Conservation (phyloP, 2,888 invertebrate genomes). For the Drosophila mettleri region DNA sequence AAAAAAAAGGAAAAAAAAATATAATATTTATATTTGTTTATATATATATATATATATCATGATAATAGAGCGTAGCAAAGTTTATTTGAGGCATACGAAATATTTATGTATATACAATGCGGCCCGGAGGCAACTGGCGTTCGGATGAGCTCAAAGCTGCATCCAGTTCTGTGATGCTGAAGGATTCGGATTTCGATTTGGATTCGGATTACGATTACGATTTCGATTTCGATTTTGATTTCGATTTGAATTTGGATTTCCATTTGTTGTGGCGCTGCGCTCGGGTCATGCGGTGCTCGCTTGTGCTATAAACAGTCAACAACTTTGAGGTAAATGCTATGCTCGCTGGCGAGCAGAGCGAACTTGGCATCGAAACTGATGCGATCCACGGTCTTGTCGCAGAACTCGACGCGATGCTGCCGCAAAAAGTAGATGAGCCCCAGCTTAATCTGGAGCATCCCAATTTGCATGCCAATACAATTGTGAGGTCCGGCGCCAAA, state of each 20-base stretch:
- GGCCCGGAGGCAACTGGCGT: constrained; percentile 12
- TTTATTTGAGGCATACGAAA: constrained; percentile 58
- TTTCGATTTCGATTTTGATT: background rate
- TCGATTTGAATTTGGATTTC: constrained; percentile 2
- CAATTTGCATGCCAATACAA: constrained; percentile 83
- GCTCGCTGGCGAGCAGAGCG: constrained; percentile 76
- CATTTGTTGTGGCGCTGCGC: constrained; percentile 4
- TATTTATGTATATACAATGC: constrained; percentile 47
- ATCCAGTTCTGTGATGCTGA: constrained; percentile 8
- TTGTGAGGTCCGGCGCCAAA: constrained; percentile 83
- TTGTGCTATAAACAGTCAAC: constrained; percentile 69
- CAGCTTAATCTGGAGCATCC: constrained; percentile 80
- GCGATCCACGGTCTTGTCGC: constrained; percentile 74
- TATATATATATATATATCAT: background rate
- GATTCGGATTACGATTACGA: constrained; percentile 12
- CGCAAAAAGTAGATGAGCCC: constrained; percentile 83
- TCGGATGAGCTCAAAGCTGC: background rate
- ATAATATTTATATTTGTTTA: no score
- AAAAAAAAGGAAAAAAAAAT: constrained; percentile 20
- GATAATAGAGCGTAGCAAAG: constrained; percentile 37
- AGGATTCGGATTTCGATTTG: background rate
- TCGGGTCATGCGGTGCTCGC: constrained; percentile 8
- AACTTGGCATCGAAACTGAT: constrained; percentile 81
- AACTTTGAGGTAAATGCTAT: constrained; percentile 78
- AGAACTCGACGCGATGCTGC: constrained; percentile 80